Base-by-base conservation (phyloP, 2,888 invertebrate species). In the Tetragnatha montana region DNA sequence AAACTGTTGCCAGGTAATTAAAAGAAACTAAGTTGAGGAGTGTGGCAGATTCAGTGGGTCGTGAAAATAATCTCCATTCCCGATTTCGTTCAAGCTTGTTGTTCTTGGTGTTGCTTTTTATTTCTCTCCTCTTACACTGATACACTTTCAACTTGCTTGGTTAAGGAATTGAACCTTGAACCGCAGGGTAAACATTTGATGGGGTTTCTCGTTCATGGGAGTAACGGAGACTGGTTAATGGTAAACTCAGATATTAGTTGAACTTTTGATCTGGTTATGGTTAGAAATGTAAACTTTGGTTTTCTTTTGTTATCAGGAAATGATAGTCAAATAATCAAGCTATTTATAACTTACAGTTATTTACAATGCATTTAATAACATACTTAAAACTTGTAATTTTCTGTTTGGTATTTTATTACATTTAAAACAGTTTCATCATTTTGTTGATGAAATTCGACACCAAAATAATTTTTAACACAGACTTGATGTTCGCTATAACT, bases 61-160 rank as follows among this genome's bases (percentile, higher is more conserved):
- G 81, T 81, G 81, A 81, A 69, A 21, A 49, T 81, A 47, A 70
- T 47, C 81, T 70, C 47, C 12, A 47, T 22, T 79, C 69, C 47
- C 60, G 70, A 6, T 19, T 21, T 71, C 47, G 49, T 49, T 12
- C n/a, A n/a, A 70, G 21, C 70, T 49, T 22, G 47, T 75, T n/a
- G 69, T 70, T 81, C 49, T 81, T 47, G 47, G 19, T n/a, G n/a
- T 21, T 69, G 6, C 12, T 69, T 49, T 47, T 73, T 73, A 73
- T 21, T 35, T 73, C n/a, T 21, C 73, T 73, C 6, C 6, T 73
- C 19, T 14, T 21, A 21, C 8, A 14, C 8, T 73, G 22, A 19
- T 73, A 35, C 19, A 12, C 12, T 73, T 35, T 73, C 35, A 73
- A 73, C 22, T 73, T 8, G 73, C 73, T 17, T 17, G 12, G 14